Conservation (phyloP, 53 echinoderm and acorn worm species). For the Arbacia lixula region DNA sequence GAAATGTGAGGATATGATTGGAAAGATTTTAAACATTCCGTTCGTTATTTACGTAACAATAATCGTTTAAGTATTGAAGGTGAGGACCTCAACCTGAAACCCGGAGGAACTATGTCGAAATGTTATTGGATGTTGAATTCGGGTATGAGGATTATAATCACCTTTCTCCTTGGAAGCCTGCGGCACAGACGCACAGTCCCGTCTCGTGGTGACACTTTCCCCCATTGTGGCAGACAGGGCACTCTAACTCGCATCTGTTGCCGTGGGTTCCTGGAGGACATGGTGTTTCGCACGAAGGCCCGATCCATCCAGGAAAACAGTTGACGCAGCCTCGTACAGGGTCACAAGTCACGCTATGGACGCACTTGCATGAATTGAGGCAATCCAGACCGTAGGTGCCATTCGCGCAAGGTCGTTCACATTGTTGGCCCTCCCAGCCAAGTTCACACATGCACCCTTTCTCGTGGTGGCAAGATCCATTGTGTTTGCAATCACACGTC, state of each 20-base stretch:
- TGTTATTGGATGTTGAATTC: too few species aligned
- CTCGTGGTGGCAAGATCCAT: constrained; percentile 63
- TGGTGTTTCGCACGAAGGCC: constrained; percentile 23
- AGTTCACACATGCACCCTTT: constrained; percentile 76
- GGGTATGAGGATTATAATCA: too few species aligned
- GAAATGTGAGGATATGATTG: too few species aligned
- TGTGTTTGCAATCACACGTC: constrained; percentile 71
- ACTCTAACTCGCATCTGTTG: constrained; percentile 13
- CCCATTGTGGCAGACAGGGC: constrained; percentile 19
- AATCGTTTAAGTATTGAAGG: too few species aligned
- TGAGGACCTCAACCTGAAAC: too few species aligned
- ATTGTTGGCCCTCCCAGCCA: constrained; percentile 72
- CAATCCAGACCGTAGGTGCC: constrained; percentile 71
- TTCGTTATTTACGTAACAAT: too few species aligned
- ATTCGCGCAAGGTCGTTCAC: constrained; percentile 62
- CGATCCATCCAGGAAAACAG: constrained; percentile 73
- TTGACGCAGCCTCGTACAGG: constrained; percentile 63
- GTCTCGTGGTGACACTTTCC: constrained; percentile 11
- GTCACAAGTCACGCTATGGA: constrained; percentile 76
- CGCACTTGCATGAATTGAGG: constrained; percentile 65
- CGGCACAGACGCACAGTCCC: constrained; percentile 11
- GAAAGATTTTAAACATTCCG: too few species aligned
- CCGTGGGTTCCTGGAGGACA: constrained; percentile 70
- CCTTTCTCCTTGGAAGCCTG: constrained; percentile 25
- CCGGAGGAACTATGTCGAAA: too few species aligned